phyloP scores from a whole-genome alignment of 2,888 invertebrate species.

The Pinctada fucata region DNA sequence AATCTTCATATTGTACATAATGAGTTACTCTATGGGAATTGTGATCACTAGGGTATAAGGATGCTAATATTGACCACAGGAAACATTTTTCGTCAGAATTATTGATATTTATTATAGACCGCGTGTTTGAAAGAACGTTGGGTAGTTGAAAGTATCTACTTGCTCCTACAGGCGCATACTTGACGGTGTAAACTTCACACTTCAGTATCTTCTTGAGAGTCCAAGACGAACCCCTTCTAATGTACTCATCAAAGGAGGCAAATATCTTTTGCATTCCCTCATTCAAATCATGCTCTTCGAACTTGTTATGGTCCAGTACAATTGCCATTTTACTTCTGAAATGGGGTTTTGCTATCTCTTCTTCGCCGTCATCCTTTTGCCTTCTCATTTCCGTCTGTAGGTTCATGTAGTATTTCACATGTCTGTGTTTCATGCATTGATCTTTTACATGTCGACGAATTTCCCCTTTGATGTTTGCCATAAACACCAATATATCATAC shows the following conservation, averaged over 20 bases:
- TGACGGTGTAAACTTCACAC: conserved; percentile 2
- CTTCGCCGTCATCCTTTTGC: neutral
- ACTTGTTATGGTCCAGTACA: conserved; percentile 7
- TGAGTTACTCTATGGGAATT: conserved; percentile 16
- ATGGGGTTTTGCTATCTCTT: conserved; percentile 29
- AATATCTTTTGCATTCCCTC: conserved; percentile 39
- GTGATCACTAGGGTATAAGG: conserved; percentile 1
- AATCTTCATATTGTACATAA: conserved; percentile 19
- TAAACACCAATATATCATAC: too few relatives aligned
- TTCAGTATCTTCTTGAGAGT: conserved; percentile 26
- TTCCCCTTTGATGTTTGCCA: too few relatives aligned
- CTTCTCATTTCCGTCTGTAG: neutral
- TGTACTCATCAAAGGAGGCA: conserved; percentile 35
- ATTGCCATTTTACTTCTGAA: conserved; percentile 37
- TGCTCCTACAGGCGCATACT: conserved; percentile 15
- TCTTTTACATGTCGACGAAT: too few relatives aligned
- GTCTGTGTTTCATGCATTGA: too few relatives aligned
- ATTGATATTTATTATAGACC: conserved; percentile 13
- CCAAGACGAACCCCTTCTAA: conserved; percentile 41
- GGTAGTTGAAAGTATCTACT: conserved; percentile 23
- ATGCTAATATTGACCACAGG: conserved; percentile 29
- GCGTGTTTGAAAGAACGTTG: neutral
- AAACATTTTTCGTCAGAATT: conserved; percentile 37
- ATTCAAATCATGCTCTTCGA: conserved; percentile 28
- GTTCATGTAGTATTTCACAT: too few relatives aligned